Base-by-base conservation (phyloP, 2,888 invertebrate genomes). In the Andrena marginata region DNA sequence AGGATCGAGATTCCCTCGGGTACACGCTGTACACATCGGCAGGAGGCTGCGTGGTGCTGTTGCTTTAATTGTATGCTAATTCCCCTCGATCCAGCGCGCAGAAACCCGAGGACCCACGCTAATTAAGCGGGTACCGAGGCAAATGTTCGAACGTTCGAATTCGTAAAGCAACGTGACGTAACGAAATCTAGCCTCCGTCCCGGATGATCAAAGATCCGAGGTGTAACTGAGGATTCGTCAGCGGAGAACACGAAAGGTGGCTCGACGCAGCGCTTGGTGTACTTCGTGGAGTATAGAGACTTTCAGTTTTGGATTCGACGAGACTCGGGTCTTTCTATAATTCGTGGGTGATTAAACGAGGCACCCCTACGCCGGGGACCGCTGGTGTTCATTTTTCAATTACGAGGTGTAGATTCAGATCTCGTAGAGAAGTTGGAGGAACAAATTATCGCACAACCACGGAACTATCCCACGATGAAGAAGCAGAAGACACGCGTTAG, bases 51-150 rank as follows among this genome's bases (percentile, higher is more conserved):
- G n/a, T 29, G n/a, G 71, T 71, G 42, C 54, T 59, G 63, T n/a
- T 60, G 68, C 82, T 81, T 79, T 88, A 89, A 90, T 89, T 86
- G 84, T 82, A 89, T 87, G 85, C 83, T 90, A 88, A 90, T 90
- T 70, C 70, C 69, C 56, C 78, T 80, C 81, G 71, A 63, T 59
- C 23, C 23, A 56, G 20, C 20, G 23, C 20, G 13, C 23, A 56
- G 23, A 56, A 56, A 56, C 10, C 10, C 10, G 20, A 56, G 56
- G 23, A 26, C 33, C 56, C 60, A 48, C 74, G 70, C 79, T 89
- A 89, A 89, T 89, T 87, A 88, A 69, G 49, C 80, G 59, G 63
- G 26, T 48, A 26, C 29, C 10, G 49, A 35, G 33, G n/a, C 23
- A 59, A 69, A 59, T 48, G 23, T 35, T 33, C 42, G 8, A n/a